Base-by-base conservation (phyloP, 2,888 invertebrate genomes). In the Plebejus anna region DNA sequence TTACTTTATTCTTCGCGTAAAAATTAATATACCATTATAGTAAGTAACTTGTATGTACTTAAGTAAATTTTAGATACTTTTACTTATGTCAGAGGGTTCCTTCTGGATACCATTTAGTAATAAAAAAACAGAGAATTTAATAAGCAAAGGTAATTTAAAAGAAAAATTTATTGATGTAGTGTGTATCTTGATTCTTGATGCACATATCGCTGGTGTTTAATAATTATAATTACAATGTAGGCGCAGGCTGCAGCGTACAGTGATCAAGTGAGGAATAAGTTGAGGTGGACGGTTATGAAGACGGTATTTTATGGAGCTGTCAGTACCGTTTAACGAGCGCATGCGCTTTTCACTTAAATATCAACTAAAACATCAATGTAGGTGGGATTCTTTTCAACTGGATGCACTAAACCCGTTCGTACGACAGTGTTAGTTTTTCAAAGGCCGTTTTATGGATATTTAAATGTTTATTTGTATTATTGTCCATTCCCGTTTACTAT, bases 211-310 rank as follows among this genome's bases (percentile, higher is more conserved):
- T 55, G 73, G 55, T 55, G 13, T 36, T 66, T 55, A 28, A 32
- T 73, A 73, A 73, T 73, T 73, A 73, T 73, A 73, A 51, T 73
- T 73, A 73, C 73, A 73, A 55, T 73, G 73, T 73, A 73, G 47
- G 73, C 36, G 32, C 73, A 36, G 73, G 47, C 55, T 55, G 32
- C 73, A 36, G 73, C 32, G 42, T 72, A 72, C 72, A 73, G 73
- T 51, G 51, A 73, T 73, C 51, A 73, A 73, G 51, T 73, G 51
- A 55, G 73, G 51, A 73, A 36, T 73, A 73, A 73, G 73, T 73
- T 55, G 32, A 51, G 51, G 73, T 32, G 32, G 73, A 73, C 55
- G 47, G 73, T 73, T 73, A 73, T 73, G 73, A 73, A 73, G 73
- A 55, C 51, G 51, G 55, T 51, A 51, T 32, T 73, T 73, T 73